Evolutionary conservation across 2,888 invertebrate genomes (phyloP), one percentile per base, ranked within the genome.

Genomic region (Orchesellides sinensis): DNA sequence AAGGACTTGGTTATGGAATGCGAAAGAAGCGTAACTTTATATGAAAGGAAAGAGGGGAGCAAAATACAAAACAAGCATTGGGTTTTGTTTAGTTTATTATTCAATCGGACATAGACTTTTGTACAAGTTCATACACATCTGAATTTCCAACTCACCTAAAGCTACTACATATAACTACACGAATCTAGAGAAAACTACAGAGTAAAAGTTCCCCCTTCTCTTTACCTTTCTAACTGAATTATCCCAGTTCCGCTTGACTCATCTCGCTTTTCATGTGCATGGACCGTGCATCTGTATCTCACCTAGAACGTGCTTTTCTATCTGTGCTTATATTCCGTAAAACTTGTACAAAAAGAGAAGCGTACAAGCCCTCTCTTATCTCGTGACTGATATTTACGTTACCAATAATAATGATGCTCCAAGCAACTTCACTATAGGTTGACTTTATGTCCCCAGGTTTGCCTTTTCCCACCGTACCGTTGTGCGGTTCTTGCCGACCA

Each of bases 211-310:
- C 29, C 63, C 75, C 75, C 75, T 66, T 68, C n/a, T 79, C 72
- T 63, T 74, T 83, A 73, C 80, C 80, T 84, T 77, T 77, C 66
- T 77, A 82, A 82, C 82, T 70, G 77, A 82, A 75, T 82, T 80
- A 75, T 69, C 74, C 68, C 19, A 70, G 69, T 66, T 80, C 73
- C 77, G 69, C 70, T 83, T 70, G 68, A 73, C 68, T 83, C 72
- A 74, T 82, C 74, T 56, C 32, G 47, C 65, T 68, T 68, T 59
- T 81, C 78, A 61, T 70, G 78, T 78, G 61, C 63, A 69, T 70
- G 63, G 61, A 69, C 75, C 75, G 56, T 77, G 23, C 65, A 29
- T 17, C 27, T 70, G 56, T 70, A 70, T 59, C 70, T 70, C 70
- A 70, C 40, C 70, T 70, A 52, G 52, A 21, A 52, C 5, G 19